These are phyloP conservation scores for Ciconia stormi DNA, from an alignment of 2,113 vertebrate genomes.

Conservation along the genomic window DNA sequence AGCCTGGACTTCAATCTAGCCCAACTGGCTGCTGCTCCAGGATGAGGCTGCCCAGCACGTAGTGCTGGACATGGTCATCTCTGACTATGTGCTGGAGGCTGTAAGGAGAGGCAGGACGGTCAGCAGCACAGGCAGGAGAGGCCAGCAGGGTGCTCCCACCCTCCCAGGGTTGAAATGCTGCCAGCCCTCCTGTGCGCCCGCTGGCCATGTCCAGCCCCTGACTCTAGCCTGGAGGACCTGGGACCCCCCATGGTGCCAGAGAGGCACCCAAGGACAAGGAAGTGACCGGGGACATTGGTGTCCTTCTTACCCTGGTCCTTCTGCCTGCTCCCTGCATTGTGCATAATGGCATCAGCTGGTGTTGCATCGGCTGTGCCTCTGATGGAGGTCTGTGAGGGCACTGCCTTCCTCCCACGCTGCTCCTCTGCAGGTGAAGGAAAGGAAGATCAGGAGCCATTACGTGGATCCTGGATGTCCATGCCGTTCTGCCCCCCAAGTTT, in stretches of 20 bases:
- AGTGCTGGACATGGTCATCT: not conserved
- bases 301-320: not conserved
- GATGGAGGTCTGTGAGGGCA: not conserved
- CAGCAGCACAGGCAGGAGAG: not conserved
- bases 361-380: too few relatives aligned
- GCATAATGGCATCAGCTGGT: not conserved
- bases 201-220: not conserved
- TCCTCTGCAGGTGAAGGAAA: not conserved
- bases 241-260: not conserved
- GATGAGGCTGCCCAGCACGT: not conserved
- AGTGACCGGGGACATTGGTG: not conserved
- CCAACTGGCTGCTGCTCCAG: not conserved
- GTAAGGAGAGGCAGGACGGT: not conserved
- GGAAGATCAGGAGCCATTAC: not conserved
- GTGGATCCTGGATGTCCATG: not conserved
- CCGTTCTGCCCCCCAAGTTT: not conserved
- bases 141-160: too few relatives aligned
- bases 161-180: not conserved
- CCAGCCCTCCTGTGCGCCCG: rapidly evolving
- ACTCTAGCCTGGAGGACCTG: not conserved
- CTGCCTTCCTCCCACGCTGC: not conserved
- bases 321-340: not conserved
- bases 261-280: not conserved
- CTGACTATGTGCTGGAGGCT: not conserved
- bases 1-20: not conserved